Conservation (phyloP, 2,797 vertebrate genomes). For the Diceros bicornis region DNA sequence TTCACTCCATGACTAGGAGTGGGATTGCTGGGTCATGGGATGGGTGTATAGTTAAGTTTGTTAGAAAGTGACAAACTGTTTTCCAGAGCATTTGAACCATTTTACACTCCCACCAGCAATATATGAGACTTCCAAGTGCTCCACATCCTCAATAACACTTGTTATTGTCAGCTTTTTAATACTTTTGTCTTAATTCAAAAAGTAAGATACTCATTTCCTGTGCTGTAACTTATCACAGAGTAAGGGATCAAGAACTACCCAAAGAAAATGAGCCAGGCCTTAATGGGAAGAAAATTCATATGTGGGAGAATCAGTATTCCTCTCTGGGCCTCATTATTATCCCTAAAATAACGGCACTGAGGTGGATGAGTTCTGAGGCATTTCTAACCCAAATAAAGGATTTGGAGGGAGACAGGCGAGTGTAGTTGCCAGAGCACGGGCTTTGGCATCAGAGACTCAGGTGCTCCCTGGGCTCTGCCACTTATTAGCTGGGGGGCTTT, state of each 20-base stretch:
- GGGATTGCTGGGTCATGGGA: neutral
- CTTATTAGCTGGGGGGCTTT: neutral
- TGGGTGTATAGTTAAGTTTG: neutral
- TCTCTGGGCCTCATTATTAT: neutral
- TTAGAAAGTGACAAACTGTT: neutral
- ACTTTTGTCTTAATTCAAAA: neutral
- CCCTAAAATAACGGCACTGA: neutral
- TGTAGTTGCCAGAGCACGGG: accelerated
- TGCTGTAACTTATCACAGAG: neutral
- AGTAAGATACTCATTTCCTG: neutral
- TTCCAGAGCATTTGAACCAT: neutral
- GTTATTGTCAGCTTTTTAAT: neutral
- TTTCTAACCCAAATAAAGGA: neutral
- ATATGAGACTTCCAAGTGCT: neutral
- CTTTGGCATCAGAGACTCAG: neutral
- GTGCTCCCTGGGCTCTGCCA: neutral
- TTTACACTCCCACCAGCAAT: neutral
- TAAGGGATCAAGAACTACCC: neutral
- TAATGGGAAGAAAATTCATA: neutral
- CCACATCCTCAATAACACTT: neutral
- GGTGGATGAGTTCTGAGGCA: neutral
- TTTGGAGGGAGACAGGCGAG: neutral
- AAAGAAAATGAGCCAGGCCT: neutral
- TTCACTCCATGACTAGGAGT: neutral
- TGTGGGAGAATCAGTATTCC: neutral